Percentiles rank a stretch among this genome's conserved stretches.
phyloP scores from a whole-genome alignment of 2,888 invertebrate species.

The Galerucella calmariensis region DNA sequence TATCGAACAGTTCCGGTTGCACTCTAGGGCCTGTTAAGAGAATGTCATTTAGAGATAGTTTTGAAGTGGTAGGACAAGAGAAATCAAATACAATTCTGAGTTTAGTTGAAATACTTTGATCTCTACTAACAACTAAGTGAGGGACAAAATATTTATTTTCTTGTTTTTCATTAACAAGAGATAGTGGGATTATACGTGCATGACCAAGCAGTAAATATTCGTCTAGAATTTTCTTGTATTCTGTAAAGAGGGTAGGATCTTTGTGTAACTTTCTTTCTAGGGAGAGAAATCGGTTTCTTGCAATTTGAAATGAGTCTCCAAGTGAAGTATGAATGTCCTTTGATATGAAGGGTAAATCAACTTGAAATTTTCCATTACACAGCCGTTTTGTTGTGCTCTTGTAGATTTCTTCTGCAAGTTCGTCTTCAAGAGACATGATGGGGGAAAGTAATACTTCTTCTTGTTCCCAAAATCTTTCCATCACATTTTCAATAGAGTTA shows the following conservation, averaged over 20 bases:
- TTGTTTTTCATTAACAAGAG: too few species aligned
- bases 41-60: slow-evolving; percentile 26
- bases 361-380: slow-evolving; percentile 26
- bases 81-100: slow-evolving; percentile 39
- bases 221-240: too few species aligned
- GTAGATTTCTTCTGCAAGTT: slow-evolving; percentile 21
- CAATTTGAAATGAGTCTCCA: slow-evolving; percentile 16
- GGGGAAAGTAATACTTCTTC: slow-evolving; percentile 31
- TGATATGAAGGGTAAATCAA: slow-evolving; percentile 27
- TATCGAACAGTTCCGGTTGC: slow-evolving; percentile 37
- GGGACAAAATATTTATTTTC: slow-evolving; percentile 31
- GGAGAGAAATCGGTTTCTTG: slow-evolving; percentile 3
- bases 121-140: slow-evolving; percentile 37
- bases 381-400: slow-evolving; percentile 14
- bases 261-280: slow-evolving; percentile 15
- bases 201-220: background rate
- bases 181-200: slow-evolving; percentile 22
- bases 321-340: background rate
- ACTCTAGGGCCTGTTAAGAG: slow-evolving; percentile 24
- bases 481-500: too few species aligned
- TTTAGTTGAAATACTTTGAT: slow-evolving; percentile 37
- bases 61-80: slow-evolving; percentile 19
- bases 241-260: background rate
- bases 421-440: slow-evolving; percentile 29
- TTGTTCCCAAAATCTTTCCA: slow-evolving; percentile 39